A percentile compares a stretch with the other conserved stretches of the same genome.
phyloP scores from a whole-genome alignment of 2,797 vertebrate genomes.

The Anguilla obscura region DNA sequence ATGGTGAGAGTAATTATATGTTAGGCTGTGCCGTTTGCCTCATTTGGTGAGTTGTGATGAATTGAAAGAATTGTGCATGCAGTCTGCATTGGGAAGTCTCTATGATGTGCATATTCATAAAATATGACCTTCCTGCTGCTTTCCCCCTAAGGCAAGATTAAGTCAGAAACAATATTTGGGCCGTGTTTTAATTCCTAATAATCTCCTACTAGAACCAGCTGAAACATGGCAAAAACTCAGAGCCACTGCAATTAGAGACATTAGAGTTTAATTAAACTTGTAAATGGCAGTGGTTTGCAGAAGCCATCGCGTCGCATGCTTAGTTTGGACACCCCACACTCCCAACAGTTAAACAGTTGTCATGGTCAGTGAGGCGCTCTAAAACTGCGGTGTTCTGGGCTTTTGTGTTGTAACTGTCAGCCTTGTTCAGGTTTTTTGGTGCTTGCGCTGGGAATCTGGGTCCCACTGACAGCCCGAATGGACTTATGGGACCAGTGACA shows the following conservation, averaged over 20 bases:
- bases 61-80: not conserved
- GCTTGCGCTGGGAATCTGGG: not conserved
- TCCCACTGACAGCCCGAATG: not conserved
- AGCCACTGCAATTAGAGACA: not conserved
- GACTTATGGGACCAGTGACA: not conserved
- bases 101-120: slow-evolving; percentile 4
- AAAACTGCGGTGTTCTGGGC: not conserved
- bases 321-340: not conserved
- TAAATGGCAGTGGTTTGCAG: not conserved
- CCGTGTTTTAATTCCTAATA: not conserved
- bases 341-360: not conserved
- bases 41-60: not conserved
- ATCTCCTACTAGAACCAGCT: not conserved
- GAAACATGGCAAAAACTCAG: not conserved
- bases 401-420: not conserved
- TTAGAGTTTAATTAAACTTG: not conserved
- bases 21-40: not conserved
- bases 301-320: not conserved
- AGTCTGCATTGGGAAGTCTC: not conserved
- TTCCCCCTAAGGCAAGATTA: not conserved
- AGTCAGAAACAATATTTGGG: not conserved
- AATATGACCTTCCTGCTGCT: not conserved
- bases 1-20: not conserved
- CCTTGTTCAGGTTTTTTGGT: not conserved
- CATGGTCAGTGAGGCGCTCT: not conserved